Base-by-base conservation (phyloP, 2,797 vertebrate species). In the Clangula hyemalis region DNA sequence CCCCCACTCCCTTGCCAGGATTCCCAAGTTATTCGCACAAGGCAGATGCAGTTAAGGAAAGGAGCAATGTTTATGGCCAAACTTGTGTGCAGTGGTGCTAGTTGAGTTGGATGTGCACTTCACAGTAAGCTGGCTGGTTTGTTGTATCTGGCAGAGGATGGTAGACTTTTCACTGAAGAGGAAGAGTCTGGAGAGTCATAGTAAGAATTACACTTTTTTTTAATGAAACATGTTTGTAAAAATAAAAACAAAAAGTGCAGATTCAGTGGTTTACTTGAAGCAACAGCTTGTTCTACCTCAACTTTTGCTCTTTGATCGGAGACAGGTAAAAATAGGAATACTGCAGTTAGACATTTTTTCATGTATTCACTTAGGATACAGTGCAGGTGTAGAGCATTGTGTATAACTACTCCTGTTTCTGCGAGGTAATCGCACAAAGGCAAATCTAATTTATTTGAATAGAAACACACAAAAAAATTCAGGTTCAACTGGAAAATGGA, bases 1-100 rank as follows among this genome's bases (percentile, higher is more conserved):
- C 43, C 19, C 2, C 7, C 4, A 1, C 3, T 64, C 54, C 34
- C 14, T 6, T n/a, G 4, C 88, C 28, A 1, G 60, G 20, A 24
- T 75, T 84, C 34, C 25, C 1, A 45, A 86, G 54, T 68, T 92
- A 41, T 10, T 84, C 86, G 25, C 19, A 21, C 22, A 30, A 77
- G 49, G 30, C 53, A 74, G 81, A 72, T 62, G 34, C 45, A 65
- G n/a, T 54, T 8, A 36, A 66, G 20, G 71, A 66, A 92, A 89
- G 30, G 25, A 70, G 25, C 39, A 38, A 2, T 53, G 25, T 53
- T 85, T 61, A 45, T 45, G 70, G 13, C 41, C 38, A 39, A 80
- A 38, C 36, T 56, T 56, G 13, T 70, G 57, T 57, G 39, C 56
- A 85, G 71, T 17, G 10, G 22, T 75, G 47, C 77, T 57, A 2